Base-by-base conservation (phyloP, 2,888 invertebrate species). In the Apamea anceps region DNA sequence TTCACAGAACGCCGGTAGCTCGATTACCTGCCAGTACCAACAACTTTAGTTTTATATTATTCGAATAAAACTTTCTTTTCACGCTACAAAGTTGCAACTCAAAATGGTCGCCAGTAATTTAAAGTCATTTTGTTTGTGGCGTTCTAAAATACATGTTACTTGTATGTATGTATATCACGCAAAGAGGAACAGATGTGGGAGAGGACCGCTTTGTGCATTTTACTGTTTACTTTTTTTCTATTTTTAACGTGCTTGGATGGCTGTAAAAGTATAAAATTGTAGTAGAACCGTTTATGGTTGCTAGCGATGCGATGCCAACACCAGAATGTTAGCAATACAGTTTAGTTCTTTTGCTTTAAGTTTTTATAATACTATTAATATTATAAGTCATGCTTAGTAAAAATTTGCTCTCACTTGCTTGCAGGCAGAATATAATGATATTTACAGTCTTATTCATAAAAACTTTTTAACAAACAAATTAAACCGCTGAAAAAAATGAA, bases 201-300 rank as follows among this genome's bases (percentile, higher is more conserved):
- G 68, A 82, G 72, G 48, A 77, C 67, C 28, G 68, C 86, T 85
- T 84, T 85, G 86, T 82, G 65, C 37, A 75, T 70, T 85, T 78
- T 80, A 74, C 51, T n/a, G 62, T 76, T 82, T 42, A 25, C 25
- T 60, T 75, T 82, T 79, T 85, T 73, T 32, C n/a, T 51, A 37
- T 63, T 75, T 85, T 48, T 37, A 70, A n/a, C n/a, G 25, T 42
- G 77, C 62, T 68, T 28, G 15, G n/a, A 51, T 62, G 42, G 54
- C 54, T 68, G 68, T 77, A 54, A 83, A 68, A 68, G 54, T 63
- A 48, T n/a, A 63, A 70, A 76, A 60, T n/a, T 60, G 57, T 60
- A 57, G 57, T 57, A 60, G n/a, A n/a, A 60, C 13, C 57, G 25
- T n/a, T 60, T 60, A 60, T 60, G 57, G 57, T n/a, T 60, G 6